Percentiles rank a stretch among this genome's conserved stretches.
phyloP scores from a whole-genome alignment of 2,113 vertebrate genomes.

The Galeopterus variegatus region DNA sequence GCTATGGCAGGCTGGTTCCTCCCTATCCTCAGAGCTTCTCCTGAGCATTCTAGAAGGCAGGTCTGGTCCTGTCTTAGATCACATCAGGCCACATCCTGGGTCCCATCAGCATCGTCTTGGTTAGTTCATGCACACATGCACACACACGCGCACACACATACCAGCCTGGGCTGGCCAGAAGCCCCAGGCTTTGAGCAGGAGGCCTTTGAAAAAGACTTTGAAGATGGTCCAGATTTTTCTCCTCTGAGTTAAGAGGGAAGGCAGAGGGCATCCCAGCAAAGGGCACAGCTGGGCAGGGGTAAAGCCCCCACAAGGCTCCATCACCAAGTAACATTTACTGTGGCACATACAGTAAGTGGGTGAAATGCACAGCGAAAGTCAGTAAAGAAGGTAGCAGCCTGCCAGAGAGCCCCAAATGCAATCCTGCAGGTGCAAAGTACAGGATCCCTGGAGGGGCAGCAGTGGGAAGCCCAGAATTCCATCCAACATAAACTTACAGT shows the following conservation, averaged over 20 bases:
- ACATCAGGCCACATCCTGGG: neutral
- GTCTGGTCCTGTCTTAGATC: neutral
- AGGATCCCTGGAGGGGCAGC: too few relatives aligned
- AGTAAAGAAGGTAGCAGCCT: neutral
- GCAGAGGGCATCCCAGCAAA: neutral
- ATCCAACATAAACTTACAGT: too few relatives aligned
- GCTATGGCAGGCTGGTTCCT: neutral
- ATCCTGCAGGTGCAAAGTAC: too few relatives aligned
- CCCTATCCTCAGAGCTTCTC: neutral
- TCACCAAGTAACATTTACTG: neutral
- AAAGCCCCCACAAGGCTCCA: neutral
- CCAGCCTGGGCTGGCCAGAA: neutral
- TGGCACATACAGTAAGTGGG: neutral
- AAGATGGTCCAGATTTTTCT: neutral
- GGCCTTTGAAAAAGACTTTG: neutral
- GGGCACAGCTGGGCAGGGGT: neutral
- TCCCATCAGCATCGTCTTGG: neutral
- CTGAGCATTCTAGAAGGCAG: neutral
- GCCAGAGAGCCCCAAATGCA: neutral
- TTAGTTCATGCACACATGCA: fast-evolving
- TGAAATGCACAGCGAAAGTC: neutral
- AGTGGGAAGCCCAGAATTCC: too few relatives aligned
- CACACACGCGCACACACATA: fast-evolving
- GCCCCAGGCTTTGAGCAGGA: neutral
- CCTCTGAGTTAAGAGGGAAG: neutral